These are phyloP conservation scores for Gibbula magus DNA, from an alignment of 2,888 invertebrate species.

Conservation along the genomic window DNA sequence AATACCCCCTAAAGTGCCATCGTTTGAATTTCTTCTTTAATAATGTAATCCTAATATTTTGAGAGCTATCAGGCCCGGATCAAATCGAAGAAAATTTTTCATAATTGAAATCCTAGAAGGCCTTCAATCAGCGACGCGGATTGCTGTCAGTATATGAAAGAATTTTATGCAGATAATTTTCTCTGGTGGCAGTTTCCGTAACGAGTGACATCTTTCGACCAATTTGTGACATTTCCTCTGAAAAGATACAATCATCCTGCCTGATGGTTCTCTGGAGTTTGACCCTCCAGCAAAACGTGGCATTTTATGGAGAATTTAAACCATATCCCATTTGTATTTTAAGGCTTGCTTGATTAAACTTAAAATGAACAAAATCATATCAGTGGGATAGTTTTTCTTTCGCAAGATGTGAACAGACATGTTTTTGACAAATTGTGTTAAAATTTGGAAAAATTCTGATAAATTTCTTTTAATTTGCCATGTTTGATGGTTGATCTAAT, in stretches of 20 bases:
- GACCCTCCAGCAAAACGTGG: not conserved
- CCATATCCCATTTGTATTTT: not conserved
- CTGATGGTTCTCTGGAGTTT: not conserved
- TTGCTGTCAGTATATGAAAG: constrained; percentile 1
- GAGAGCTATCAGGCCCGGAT: not conserved
- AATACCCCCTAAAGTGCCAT: not conserved
- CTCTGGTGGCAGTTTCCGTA: not conserved
- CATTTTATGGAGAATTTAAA: constrained; percentile 13
- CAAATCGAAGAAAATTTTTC: not conserved
- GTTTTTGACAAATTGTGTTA: no score
- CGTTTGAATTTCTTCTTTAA: not conserved
- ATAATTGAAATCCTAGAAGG: not conserved
- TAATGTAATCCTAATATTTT: constrained; percentile 13
- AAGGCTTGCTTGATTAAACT: no score
- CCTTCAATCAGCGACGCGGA: not conserved
- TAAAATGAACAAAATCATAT: no score
- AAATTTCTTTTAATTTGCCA: not conserved
- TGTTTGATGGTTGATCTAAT: not conserved
- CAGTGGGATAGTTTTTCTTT: no score
- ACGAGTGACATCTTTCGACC: not conserved
- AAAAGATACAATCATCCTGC: not conserved
- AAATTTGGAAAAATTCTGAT: not conserved
- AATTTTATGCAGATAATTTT: constrained; percentile 5
- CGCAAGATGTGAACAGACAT: no score
- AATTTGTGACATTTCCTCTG: not conserved